These are phyloP conservation scores for Bucco capensis DNA, from an alignment of 2,113 vertebrate species.

Conservation along the genomic window DNA sequence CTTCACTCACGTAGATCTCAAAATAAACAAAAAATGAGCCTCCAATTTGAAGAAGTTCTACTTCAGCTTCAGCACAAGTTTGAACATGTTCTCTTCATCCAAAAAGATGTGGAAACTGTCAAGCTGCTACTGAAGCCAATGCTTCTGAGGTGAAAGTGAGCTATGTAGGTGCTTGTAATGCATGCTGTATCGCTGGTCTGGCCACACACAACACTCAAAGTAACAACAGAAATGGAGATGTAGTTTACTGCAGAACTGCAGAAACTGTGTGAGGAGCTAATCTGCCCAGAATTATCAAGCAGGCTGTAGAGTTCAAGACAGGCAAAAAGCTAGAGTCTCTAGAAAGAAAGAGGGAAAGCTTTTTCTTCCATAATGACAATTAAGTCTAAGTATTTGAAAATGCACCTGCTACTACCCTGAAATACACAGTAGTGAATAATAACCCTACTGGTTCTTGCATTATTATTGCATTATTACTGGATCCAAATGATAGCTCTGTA, in stretches of 20 bases:
- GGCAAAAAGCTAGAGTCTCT: too few species aligned
- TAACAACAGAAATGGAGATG: not conserved
- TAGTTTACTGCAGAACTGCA: not conserved
- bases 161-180: not conserved
- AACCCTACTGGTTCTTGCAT: not conserved
- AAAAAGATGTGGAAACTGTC: not conserved
- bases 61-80: not conserved
- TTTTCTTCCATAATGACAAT: too few species aligned
- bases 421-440: not conserved
- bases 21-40: not conserved
- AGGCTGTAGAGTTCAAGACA: not conserved
- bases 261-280: not conserved
- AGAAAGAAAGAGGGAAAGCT: too few species aligned
- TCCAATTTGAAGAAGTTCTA: not conserved
- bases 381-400: not conserved
- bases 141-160: not conserved
- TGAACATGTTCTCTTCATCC: not conserved
- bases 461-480: not conserved
- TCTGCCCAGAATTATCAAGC: not conserved
- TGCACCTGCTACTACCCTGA: not conserved
- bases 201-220: not conserved
- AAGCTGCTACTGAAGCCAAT: rapidly evolving
- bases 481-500: not conserved
- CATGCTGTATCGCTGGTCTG: not conserved
- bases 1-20: not conserved